Percentiles rank a stretch among this genome's conserved stretches.
Conservation (phyloP, 2,888 invertebrate species). For the Gastracanthus pulcherrimus region DNA sequence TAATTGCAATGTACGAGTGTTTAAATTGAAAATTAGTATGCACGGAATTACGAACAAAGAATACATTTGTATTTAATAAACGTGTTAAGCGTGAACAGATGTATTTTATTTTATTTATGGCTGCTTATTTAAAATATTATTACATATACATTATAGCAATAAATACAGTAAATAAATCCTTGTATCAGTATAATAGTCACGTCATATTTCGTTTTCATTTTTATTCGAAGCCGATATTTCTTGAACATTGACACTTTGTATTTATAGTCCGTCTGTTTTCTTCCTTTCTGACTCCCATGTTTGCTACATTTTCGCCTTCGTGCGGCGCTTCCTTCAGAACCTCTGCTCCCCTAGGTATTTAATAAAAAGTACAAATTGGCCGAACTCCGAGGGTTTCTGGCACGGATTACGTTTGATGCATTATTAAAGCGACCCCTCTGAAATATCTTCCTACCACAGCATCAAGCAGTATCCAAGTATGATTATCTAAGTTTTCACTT, state of each 20-base stretch:
- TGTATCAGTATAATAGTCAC: too few relatives aligned
- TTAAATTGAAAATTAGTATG: not conserved
- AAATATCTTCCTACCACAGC: too few relatives aligned
- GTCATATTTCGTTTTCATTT: too few relatives aligned
- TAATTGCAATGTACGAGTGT: not conserved
- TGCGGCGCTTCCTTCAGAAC: not conserved
- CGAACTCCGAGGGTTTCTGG: not conserved
- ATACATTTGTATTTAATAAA: not conserved
- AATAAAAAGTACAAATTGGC: conserved; percentile 6
- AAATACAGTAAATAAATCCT: too few relatives aligned
- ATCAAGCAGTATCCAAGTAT: too few relatives aligned
- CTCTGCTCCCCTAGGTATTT: not conserved
- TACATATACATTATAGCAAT: too few relatives aligned
- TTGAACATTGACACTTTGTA: not conserved
- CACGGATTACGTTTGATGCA: not conserved
- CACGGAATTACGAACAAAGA: not conserved
- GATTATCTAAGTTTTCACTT: too few relatives aligned
- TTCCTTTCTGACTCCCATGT: too few relatives aligned
- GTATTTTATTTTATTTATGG: too few relatives aligned
- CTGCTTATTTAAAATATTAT: too few relatives aligned
- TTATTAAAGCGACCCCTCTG: not conserved
- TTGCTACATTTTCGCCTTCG: not conserved
- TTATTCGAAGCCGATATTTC: too few relatives aligned
- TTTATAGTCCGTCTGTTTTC: conserved; percentile 6
- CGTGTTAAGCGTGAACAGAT: too few relatives aligned